Conservation (phyloP, 1,140 invertebrate genomes). For the Drosophila lini region DNA sequence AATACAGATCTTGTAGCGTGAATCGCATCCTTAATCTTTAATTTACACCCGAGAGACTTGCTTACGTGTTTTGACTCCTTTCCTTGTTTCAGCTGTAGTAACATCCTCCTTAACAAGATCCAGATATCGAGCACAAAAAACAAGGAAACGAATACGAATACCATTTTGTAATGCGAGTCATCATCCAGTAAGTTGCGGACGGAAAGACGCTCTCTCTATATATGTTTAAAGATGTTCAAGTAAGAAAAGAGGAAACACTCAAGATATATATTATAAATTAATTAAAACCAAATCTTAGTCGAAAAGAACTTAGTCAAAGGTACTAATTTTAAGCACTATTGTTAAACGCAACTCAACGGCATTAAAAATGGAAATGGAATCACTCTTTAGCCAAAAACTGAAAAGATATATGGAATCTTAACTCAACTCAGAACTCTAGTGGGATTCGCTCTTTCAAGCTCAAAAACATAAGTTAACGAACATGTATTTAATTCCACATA, state of each 20-base stretch:
- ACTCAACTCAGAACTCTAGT: slow-evolving; percentile 50
- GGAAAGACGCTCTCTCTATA: slow-evolving; percentile 51
- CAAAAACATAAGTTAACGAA: slow-evolving; percentile 57
- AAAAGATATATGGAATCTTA: slow-evolving; percentile 41
- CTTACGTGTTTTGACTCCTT: slow-evolving; percentile 2
- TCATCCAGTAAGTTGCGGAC: slow-evolving; percentile 12
- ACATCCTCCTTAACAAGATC: slow-evolving; percentile 21
- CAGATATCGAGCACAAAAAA: slow-evolving; percentile 18
- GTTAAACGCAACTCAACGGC: slow-evolving; percentile 62
- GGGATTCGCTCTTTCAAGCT: slow-evolving; percentile 64
- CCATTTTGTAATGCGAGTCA: slow-evolving; percentile 32
- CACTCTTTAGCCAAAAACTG: slow-evolving; percentile 33
- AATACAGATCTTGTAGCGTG: slow-evolving; percentile 8
- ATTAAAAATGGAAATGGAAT: slow-evolving; percentile 30
- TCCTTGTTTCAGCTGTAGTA: slow-evolving; percentile 21
- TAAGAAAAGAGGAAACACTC: slow-evolving; percentile 36
- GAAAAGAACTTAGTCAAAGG: slow-evolving; percentile 75
- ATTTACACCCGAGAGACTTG: slow-evolving; percentile 11
- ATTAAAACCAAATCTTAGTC: slow-evolving; percentile 71
- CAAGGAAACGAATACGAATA: slow-evolving; percentile 20
- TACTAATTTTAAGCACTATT: slow-evolving; percentile 77
- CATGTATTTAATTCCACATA: slow-evolving; percentile 61
- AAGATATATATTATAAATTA: slow-evolving; percentile 64
- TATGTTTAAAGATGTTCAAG: slow-evolving; percentile 75
- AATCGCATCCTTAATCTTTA: neutral